Percentiles rank a stretch among this genome's conserved stretches.
These are phyloP conservation scores for Carassius gibelio DNA, from an alignment of 2,113 vertebrate genomes.

Conservation along the genomic window DNA sequence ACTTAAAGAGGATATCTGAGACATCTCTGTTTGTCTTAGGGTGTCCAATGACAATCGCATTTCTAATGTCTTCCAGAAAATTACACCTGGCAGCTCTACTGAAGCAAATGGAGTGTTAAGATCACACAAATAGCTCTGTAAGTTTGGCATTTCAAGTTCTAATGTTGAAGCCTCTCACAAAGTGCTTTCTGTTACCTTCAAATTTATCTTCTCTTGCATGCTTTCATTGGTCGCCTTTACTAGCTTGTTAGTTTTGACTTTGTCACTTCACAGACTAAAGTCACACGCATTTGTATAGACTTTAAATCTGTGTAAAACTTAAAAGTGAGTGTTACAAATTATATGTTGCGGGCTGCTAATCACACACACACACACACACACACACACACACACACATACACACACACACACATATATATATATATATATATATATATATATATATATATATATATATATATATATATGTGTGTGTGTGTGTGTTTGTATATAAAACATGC, in stretches of 20 bases:
- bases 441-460: too few species aligned
- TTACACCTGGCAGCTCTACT: slow-evolving; percentile 26
- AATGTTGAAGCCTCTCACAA: slow-evolving; percentile 44
- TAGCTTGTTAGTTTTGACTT: background rate
- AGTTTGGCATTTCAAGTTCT: slow-evolving; percentile 43
- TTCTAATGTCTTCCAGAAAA: slow-evolving; percentile 35
- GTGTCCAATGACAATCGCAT: slow-evolving; percentile 14
- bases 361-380: too few species aligned
- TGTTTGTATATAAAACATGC: too few species aligned
- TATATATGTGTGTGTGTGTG: too few species aligned
- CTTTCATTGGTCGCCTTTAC: slow-evolving; percentile 19
- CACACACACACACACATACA: too few species aligned
- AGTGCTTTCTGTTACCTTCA: slow-evolving; percentile 40
- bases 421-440: too few species aligned
- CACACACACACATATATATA: too few species aligned
- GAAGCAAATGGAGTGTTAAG: slow-evolving; percentile 50
- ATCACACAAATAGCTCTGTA: slow-evolving; percentile 38
- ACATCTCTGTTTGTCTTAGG: slow-evolving; percentile 6
- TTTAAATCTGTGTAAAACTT: background rate
- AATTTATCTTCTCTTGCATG: slow-evolving; percentile 38
- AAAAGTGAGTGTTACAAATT: background rate
- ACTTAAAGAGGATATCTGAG: slow-evolving; percentile 1
- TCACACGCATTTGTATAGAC: background rate
- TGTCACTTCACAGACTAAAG: background rate
- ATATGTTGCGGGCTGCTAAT: background rate